Conservation (phyloP, 2,888 invertebrate species). For the Drosophila niveifrons region DNA sequence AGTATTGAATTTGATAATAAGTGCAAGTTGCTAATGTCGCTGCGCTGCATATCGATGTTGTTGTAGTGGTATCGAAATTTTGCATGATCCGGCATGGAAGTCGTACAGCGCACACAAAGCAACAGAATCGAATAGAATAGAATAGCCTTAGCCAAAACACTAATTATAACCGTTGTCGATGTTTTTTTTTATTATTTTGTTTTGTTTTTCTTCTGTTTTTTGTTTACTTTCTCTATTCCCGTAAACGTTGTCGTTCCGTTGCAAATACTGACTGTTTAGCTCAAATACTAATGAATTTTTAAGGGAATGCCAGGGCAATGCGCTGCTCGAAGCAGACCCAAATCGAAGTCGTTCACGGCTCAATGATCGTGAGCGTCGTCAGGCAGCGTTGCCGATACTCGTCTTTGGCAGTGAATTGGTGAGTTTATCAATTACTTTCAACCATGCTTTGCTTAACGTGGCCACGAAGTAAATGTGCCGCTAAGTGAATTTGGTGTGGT, state of each 20-base stretch:
- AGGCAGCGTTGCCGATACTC: slow-evolving; percentile 95
- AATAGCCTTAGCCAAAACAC: slow-evolving; percentile 36
- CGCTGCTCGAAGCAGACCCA: slow-evolving; percentile 85
- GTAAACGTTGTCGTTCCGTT: slow-evolving; percentile 74
- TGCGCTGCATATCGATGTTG: slow-evolving; percentile 13
- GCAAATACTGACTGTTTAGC: slow-evolving; percentile 85
- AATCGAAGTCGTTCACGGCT: slow-evolving; percentile 86
- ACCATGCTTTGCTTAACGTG: not conserved
- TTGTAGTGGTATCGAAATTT: slow-evolving; percentile 29
- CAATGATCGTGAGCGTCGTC: slow-evolving; percentile 92
- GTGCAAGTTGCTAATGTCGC: not conserved
- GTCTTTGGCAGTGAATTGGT: slow-evolving; percentile 96
- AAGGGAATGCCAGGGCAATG: slow-evolving; percentile 88
- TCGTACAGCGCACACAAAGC: slow-evolving; percentile 22
- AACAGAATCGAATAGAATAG: slow-evolving; percentile 13
- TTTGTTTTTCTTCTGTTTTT: slow-evolving; percentile 27
- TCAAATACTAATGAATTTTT: slow-evolving; percentile 94
- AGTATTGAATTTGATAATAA: slow-evolving; percentile 79
- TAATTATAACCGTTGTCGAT: slow-evolving; percentile 50
- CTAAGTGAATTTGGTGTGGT: not conserved
- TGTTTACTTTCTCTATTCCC: slow-evolving; percentile 59
- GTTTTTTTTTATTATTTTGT: slow-evolving; percentile 47
- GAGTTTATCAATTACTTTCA: slow-evolving; percentile 18
- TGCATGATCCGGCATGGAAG: slow-evolving; percentile 49
- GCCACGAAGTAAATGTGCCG: too few species aligned